These are phyloP conservation scores for Netelia virgata DNA, from an alignment of 2,888 invertebrate species.

Conservation along the genomic window DNA sequence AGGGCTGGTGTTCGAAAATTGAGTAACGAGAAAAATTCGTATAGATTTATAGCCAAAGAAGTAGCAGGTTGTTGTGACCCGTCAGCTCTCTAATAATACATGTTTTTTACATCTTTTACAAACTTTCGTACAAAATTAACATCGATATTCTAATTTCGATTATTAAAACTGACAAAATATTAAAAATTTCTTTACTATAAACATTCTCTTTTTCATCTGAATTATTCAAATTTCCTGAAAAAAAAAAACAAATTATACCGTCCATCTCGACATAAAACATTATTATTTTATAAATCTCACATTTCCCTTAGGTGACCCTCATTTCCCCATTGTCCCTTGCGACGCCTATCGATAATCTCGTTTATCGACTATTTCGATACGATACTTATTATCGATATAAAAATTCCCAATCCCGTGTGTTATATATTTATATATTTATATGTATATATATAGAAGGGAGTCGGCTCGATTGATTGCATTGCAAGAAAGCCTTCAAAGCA, in stretches of 20 bases:
- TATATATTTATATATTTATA: slow-evolving; percentile 21
- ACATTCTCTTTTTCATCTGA: too few species aligned
- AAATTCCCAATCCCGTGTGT: neutral
- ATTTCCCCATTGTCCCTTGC: too few species aligned
- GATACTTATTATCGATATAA: too few species aligned
- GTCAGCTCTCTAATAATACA: neutral
- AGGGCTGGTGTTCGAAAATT: slow-evolving; percentile 51
- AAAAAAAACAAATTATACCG: too few species aligned
- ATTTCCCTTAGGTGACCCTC: too few species aligned
- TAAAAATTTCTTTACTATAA: neutral
- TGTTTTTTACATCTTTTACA: too few species aligned
- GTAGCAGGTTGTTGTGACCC: neutral
- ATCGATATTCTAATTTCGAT: neutral
- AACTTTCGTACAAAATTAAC: too few species aligned
- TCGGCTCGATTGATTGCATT: slow-evolving; percentile 80
- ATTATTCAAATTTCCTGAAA: too few species aligned
- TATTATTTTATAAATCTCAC: too few species aligned
- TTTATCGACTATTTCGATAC: too few species aligned
- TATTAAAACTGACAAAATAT: neutral
- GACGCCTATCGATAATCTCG: too few species aligned
- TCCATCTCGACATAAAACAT: too few species aligned
- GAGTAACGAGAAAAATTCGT: slow-evolving; percentile 48
- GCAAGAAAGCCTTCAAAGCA: slow-evolving; percentile 76
- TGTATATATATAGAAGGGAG: slow-evolving; percentile 28
- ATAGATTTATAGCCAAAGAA: neutral